phyloP scores from a whole-genome alignment of 2,888 invertebrate genomes.

The Mythimna pallens region DNA sequence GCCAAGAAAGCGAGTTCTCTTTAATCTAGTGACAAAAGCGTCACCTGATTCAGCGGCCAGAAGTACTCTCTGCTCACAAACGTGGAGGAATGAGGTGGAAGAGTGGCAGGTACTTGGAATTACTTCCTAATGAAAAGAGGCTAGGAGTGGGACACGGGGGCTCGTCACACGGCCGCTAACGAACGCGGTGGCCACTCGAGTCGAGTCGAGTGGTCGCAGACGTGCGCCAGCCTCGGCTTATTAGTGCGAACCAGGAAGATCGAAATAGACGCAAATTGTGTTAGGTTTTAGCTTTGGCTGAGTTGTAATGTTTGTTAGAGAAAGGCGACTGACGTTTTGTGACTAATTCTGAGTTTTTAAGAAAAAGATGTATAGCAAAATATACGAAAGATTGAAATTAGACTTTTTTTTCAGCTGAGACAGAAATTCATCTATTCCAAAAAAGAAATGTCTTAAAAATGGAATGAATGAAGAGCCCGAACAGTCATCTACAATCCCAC shows the following conservation, averaged over 20 bases:
- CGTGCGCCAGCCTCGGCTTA: conserved; percentile 76
- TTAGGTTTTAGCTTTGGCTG: conserved; percentile 34
- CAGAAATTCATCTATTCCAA: conserved; percentile 7
- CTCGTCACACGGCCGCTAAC: conserved; percentile 88
- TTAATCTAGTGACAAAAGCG: conserved; percentile 90
- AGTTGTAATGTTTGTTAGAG: neutral
- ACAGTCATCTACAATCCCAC: conserved; percentile 42
- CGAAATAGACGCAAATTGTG: conserved; percentile 57
- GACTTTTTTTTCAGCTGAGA: neutral
- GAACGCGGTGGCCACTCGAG: conserved; percentile 86
- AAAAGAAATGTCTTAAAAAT: conserved; percentile 16
- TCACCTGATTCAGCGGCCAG: conserved; percentile 88
- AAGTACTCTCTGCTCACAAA: conserved; percentile 86
- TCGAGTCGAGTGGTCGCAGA: conserved; percentile 77
- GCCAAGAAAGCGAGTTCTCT: conserved; percentile 87
- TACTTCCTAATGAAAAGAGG: conserved; percentile 91
- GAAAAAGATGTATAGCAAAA: neutral
- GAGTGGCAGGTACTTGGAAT: conserved; percentile 89
- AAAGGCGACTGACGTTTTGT: neutral
- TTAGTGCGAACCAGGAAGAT: conserved; percentile 68
- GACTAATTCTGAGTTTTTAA: neutral
- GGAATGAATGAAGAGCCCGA: conserved; percentile 18
- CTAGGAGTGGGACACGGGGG: conserved; percentile 84
- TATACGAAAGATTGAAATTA: neutral
- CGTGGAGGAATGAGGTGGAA: conserved; percentile 89